Percentiles rank a stretch among this genome's conserved stretches.
Evolutionary conservation across 2,797 vertebrate genomes (phyloP).

Genomic region (Poecilia gillii): DNA sequence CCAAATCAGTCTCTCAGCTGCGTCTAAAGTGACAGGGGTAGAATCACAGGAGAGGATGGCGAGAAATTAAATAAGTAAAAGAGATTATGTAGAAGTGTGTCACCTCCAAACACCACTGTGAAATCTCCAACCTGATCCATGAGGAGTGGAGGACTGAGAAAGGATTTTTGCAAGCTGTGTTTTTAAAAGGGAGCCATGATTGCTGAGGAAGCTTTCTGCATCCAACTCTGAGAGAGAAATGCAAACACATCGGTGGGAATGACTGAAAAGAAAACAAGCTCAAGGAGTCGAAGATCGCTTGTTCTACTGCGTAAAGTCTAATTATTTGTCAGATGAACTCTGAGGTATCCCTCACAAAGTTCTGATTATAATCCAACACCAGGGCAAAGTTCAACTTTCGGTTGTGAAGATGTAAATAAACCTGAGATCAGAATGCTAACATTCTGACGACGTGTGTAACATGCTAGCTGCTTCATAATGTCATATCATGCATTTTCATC

Average conservation of each 20-base stretch:
- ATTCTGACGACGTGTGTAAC: background rate
- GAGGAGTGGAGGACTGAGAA: constrained; percentile 51
- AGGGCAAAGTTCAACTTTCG: background rate
- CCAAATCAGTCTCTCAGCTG: constrained; percentile 93
- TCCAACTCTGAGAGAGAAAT: constrained; percentile 22
- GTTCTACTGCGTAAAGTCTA: constrained; percentile 15
- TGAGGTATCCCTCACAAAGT: background rate
- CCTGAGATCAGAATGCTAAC: background rate
- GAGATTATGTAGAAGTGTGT: constrained; percentile 76
- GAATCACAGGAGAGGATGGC: constrained; percentile 90
- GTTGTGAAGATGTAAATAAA: background rate
- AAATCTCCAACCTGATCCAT: constrained; percentile 78
- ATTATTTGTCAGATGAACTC: constrained; percentile 20
- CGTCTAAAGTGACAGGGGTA: constrained; percentile 93
- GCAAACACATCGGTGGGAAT: background rate
- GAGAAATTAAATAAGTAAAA: constrained; percentile 85
- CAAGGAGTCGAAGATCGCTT: constrained; percentile 25
- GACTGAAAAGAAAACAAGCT: constrained; percentile 21
- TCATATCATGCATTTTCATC: background rate
- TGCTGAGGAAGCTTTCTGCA: constrained; percentile 60
- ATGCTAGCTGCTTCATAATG: background rate
- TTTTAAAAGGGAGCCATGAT: constrained; percentile 50
- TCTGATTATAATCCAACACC: constrained; percentile 6
- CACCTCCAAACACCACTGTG: constrained; percentile 73
- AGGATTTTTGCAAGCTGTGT: constrained; percentile 68